Percentiles rank a stretch among this genome's conserved stretches.
Conservation (phyloP, 2,888 invertebrate genomes). For the Pseudococcus viburni region DNA sequence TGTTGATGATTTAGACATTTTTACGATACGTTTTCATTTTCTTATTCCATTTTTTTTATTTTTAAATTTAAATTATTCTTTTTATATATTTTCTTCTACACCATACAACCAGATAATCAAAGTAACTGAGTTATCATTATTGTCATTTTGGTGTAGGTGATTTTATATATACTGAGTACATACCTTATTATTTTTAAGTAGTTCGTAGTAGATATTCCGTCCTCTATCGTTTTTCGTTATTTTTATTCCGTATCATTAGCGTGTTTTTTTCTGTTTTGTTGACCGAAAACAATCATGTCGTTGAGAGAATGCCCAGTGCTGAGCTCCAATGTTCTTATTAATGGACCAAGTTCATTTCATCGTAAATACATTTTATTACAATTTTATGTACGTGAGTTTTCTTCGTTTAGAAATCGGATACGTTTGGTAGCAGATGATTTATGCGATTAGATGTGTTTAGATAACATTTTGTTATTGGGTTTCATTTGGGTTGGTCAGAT, state of each 20-base stretch:
- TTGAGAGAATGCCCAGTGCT: not conserved
- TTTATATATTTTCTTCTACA: not conserved
- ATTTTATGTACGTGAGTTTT: not conserved
- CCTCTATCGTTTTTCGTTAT: slow-evolving; percentile 19
- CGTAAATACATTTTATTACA: slow-evolving; percentile 18
- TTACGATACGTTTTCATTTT: slow-evolving; percentile 36
- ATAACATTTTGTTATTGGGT: not conserved
- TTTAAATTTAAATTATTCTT: not conserved
- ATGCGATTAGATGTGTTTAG: not conserved
- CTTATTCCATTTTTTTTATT: slow-evolving; percentile 28
- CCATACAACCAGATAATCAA: slow-evolving; percentile 37
- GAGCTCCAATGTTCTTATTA: not conserved
- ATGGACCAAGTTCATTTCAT: slow-evolving; percentile 21
- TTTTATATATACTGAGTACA: slow-evolving; percentile 9
- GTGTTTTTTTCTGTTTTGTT: not conserved
- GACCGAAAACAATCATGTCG: slow-evolving; percentile 6
- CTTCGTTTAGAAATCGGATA: not conserved
- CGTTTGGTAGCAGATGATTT: not conserved
- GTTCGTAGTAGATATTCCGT: slow-evolving; percentile 24
- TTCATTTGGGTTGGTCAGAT: no score
- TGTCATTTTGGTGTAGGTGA: slow-evolving; percentile 40
- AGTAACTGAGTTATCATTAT: slow-evolving; percentile 40
- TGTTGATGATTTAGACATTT: not conserved
- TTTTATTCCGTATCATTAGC: not conserved
- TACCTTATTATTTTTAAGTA: slow-evolving; percentile 29